Evolutionary conservation across 2,888 invertebrate species (phyloP).

Genomic region (Caenorhabditis sinica): DNA sequence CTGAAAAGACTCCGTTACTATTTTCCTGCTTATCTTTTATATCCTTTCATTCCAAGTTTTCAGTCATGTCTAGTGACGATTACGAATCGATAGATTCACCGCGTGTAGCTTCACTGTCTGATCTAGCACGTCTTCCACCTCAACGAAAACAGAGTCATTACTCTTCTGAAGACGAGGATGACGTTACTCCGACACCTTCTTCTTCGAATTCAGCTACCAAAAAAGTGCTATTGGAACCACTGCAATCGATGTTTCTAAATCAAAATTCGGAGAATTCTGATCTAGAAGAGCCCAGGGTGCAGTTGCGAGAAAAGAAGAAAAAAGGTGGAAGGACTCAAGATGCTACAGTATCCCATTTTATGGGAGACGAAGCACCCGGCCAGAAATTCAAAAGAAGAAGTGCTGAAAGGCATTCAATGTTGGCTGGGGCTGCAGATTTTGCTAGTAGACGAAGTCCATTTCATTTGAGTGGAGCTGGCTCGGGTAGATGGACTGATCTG

Average conservation of each 20-base stretch:
- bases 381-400: constrained; percentile 65
- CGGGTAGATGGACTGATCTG: constrained; percentile 67
- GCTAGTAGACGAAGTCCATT: constrained; percentile 64
- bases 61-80: constrained; percentile 47
- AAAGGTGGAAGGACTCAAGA: constrained; percentile 24
- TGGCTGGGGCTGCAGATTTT: constrained; percentile 67
- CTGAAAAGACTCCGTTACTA: too few species aligned
- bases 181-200: constrained; percentile 47
- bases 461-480: constrained; percentile 37
- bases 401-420: constrained; percentile 71
- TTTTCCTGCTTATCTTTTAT: too few species aligned
- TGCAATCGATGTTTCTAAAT: constrained; percentile 29
- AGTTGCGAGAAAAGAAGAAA: constrained; percentile 50
- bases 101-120: constrained; percentile 54
- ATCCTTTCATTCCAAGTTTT: constrained; percentile 14
- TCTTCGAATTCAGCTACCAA: constrained; percentile 31
- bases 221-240: constrained; percentile 42
- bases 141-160: not conserved
- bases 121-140: constrained; percentile 28
- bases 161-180: constrained; percentile 45
- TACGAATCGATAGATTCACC: constrained; percentile 56
- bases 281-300: constrained; percentile 31
- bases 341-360: constrained; percentile 55
- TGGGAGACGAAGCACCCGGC: constrained; percentile 24
- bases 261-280: constrained; percentile 27